phyloP scores from a whole-genome alignment of 2,797 vertebrate species.

The Novumbra hubbsi region DNA sequence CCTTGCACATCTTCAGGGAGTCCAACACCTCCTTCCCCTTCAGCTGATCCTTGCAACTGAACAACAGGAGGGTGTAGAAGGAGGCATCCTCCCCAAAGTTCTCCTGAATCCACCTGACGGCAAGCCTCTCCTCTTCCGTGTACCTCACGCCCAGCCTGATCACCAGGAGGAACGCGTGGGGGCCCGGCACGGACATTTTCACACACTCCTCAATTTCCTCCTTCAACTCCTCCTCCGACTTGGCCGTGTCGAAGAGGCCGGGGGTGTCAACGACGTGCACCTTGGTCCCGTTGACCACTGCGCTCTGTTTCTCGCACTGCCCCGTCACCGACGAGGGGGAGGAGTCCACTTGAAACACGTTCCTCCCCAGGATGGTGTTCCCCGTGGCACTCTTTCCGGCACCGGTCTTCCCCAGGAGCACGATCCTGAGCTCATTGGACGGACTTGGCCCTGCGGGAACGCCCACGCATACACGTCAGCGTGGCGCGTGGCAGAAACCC shows the following conservation, averaged over 20 bases:
- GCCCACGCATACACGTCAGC: not conserved
- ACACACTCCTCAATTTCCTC: conserved; percentile 22
- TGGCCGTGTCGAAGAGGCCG: conserved; percentile 15
- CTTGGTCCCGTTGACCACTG: conserved; percentile 1
- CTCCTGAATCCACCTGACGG: too few species aligned
- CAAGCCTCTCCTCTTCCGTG: conserved; percentile 29
- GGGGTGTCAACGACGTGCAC: conserved; percentile 38
- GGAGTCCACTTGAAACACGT: not conserved
- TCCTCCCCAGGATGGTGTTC: conserved; percentile 22
- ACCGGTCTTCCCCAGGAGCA: conserved; percentile 30
- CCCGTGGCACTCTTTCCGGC: not conserved
- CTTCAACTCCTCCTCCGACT: conserved; percentile 9
- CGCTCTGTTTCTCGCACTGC: conserved; percentile 12
- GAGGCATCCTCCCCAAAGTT: too few species aligned
- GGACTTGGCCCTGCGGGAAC: not conserved
- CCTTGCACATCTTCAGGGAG: not conserved
- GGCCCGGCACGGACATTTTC: conserved; percentile 30
- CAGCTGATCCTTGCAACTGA: conserved; percentile 32
- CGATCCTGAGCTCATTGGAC: conserved; percentile 2
- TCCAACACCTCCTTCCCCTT: not conserved
- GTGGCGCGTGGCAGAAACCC: not conserved
- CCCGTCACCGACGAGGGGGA: not conserved
- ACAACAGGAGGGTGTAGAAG: conserved; percentile 43
- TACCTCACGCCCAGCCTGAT: conserved; percentile 27
- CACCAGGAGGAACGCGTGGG: conserved; percentile 33